Percentiles rank a stretch among this genome's conserved stretches.
Conservation (phyloP, 1,140 invertebrate species). For the Lutraria rhynchaena region DNA sequence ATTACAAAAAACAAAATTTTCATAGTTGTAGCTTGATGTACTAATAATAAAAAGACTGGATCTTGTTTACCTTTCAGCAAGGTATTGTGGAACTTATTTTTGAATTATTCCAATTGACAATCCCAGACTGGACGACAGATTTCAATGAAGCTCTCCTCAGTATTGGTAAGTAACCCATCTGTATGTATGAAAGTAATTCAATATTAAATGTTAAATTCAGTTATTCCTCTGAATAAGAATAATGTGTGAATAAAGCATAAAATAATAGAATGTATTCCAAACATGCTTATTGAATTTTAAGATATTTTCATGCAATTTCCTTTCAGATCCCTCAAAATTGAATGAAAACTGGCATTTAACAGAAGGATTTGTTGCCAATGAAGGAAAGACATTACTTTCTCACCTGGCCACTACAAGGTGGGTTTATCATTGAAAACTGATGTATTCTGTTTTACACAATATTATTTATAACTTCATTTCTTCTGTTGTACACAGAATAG, state of each 20-base stretch:
- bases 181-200: background rate
- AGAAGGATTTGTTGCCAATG: conserved; percentile 95
- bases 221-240: background rate
- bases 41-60: no score
- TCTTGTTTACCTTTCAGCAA: conserved; percentile 88
- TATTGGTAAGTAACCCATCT: conserved; percentile 82
- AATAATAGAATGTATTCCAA: no score
- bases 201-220: background rate
- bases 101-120: conserved; percentile 91
- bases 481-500: no score
- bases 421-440: no score
- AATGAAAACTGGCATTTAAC: conserved; percentile 93
- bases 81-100: conserved; percentile 95
- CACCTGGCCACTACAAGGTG: conserved; percentile 75
- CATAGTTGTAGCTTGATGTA: no score
- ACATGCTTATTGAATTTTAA: no score
- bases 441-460: no score
- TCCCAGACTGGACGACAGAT: conserved; percentile 96
- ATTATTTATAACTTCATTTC: no score
- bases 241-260: no score
- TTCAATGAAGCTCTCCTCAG: conserved; percentile 92
- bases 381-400: conserved; percentile 85
- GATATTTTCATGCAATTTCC: no score
- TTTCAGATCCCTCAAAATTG: conserved; percentile 87
- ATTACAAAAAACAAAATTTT: no score